These are phyloP conservation scores for Hucho hucho DNA, from an alignment of 2,113 vertebrate genomes.

Conservation along the genomic window DNA sequence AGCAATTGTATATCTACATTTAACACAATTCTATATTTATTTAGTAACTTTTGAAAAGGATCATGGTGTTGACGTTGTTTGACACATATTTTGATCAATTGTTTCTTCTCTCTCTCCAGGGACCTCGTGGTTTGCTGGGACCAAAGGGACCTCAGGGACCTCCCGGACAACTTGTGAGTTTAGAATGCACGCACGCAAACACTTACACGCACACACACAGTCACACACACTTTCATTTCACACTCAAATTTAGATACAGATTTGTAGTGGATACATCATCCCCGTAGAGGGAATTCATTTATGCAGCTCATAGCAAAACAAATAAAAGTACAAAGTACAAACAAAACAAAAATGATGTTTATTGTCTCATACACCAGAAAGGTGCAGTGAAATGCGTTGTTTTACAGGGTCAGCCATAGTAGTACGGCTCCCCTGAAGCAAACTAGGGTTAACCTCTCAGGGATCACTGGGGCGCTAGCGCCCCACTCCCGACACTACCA, in stretches of 20 bases:
- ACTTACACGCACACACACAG: conserved; percentile 4
- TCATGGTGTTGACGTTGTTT: conserved; percentile 27
- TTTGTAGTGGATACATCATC: neutral
- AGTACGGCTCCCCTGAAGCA: too few relatives aligned
- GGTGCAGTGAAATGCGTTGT: too few relatives aligned
- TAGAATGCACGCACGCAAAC: neutral
- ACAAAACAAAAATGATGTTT: neutral
- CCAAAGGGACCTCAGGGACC: conserved; percentile 93
- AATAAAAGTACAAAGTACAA: conserved; percentile 30
- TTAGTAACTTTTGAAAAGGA: neutral
- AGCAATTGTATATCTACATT: too few relatives aligned
- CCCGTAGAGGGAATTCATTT: neutral
- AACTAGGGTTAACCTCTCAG: too few relatives aligned
- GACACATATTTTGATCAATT: conserved; percentile 5
- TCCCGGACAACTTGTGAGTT: conserved; percentile 89
- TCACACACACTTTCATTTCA: too few relatives aligned
- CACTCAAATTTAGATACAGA: neutral
- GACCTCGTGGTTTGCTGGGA: conserved; percentile 91
- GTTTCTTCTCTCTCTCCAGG: conserved; percentile 69
- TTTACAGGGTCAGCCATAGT: too few relatives aligned
- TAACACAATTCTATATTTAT: too few relatives aligned
- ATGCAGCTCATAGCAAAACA: neutral
- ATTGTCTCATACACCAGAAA: too few relatives aligned
- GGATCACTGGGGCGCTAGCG: too few relatives aligned
- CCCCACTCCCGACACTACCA: too few relatives aligned